These are phyloP conservation scores for Tipula helvola DNA, from an alignment of 2,888 invertebrate genomes.

Conservation along the genomic window DNA sequence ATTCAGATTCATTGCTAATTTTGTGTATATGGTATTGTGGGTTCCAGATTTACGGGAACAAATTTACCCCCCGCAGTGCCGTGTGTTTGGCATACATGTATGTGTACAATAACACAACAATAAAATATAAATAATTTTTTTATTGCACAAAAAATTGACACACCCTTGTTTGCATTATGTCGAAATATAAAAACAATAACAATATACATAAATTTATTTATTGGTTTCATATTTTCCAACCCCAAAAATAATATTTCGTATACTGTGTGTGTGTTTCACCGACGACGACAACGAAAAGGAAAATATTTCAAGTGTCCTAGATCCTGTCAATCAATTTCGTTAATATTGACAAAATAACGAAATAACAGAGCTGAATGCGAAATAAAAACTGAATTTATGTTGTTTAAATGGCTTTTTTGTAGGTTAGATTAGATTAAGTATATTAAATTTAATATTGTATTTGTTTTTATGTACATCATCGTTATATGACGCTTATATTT, in stretches of 20 bases:
- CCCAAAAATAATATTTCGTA: background rate
- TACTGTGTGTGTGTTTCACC: background rate
- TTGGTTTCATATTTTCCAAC: background rate
- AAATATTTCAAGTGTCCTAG: background rate
- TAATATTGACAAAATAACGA: background rate
- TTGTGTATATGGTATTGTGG: background rate
- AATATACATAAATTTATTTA: background rate
- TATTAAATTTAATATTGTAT: background rate
- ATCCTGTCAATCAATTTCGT: background rate
- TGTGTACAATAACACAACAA: background rate
- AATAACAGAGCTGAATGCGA: background rate
- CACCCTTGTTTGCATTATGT: background rate
- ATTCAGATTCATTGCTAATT: slow-evolving; percentile 7
- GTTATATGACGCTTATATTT: background rate
- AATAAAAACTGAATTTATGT: background rate
- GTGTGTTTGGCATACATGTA: background rate
- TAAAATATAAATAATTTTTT: background rate
- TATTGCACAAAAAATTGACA: background rate
- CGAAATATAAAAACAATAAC: background rate
- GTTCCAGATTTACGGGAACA: background rate
- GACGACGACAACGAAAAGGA: background rate
- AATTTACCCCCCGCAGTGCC: background rate
- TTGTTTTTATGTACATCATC: background rate
- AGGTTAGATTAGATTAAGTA: background rate
- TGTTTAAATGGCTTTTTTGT: background rate